Evolutionary conservation across 2,888 invertebrate species (phyloP), one percentile per base, ranked within the genome.

Genomic region (Lasioglossum lativentre): DNA sequence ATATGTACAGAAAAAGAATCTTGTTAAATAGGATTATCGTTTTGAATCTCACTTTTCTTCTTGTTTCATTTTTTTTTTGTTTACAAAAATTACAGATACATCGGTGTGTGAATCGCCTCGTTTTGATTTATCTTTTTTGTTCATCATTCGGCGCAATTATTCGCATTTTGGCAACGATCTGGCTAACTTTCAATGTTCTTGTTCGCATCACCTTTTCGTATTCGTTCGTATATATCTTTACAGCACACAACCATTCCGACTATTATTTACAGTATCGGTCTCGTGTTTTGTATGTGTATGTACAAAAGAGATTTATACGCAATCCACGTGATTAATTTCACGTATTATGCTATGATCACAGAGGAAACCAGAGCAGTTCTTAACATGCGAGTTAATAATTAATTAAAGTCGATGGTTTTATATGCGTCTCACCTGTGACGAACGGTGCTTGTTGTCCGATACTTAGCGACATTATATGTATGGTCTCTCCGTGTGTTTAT

Each of bases 281-380:
- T 70, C 23, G 16, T 38, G 68, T 86, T 47, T n/a, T n/a, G n/a
- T n/a, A n/a, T n/a, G 75, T 83, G 63, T 89, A 88, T 89, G 70
- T 89, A 89, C 83, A 89, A 82, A 87, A 85, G 75, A 89, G 83
- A 77, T 77, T 82, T 78, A 68, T 68, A 85, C 76, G 83, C 34
- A 78, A 71, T 74, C 56, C 38, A 59, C 75, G 87, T 81, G 82
- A 71, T 80, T 77, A 68, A 68, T 83, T 80, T 80, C 74, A 71
- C 75, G 88, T 80, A 85, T 88, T 89, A 89, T 59, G 86, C 79
- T 86, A 88, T 81, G 83, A 90, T 90, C 90, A 90, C 90, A 90
- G 90, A 88, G 78, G 81, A 86, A 90, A 90, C 75, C 85, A 90
- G 90, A 90, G 84, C 88, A 90, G 79, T 89, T 80, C 75, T 88